Base-by-base conservation (phyloP, 2,797 vertebrate genomes). In the Enteromius viviparus region DNA sequence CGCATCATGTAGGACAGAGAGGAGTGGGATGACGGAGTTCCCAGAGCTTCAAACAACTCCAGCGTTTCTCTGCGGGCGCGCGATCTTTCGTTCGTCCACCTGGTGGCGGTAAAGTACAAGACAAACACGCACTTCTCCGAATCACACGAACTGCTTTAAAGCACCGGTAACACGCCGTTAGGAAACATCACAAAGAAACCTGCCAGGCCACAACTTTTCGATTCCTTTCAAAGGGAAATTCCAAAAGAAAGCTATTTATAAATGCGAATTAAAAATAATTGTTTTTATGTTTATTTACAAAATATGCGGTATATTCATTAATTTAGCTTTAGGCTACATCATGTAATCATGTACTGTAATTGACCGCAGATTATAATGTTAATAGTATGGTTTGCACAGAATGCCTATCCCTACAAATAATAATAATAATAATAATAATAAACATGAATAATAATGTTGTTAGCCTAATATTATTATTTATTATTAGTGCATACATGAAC, bases 51-150 rank as follows among this genome's bases (percentile, higher is more conserved):
- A 34, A 58, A 72, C 17, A 34, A 19, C 77, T 77, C 85, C 45
- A 51, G 4, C 75, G 21, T 74, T 76, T 87, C 84, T 86, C 85
- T 69, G 60, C 26, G 37, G 37, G 34, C 55, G 75, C 76, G 76
- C 84, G 65, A 91, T 94, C 89, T 90, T 66, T 71, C 60, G 0
- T 49, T 85, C 51, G 81, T 60, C 93, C 95, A 94, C 94, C 89
- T 89, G 95, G 94, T 94, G 95, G 94, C 94, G 94, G 90, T 94
- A 95, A 92, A 94, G 93, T 85, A 94, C 93, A 94, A 91, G 93
- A 89, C 93, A 94, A 92, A 85, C 82, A 3, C 23, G 34, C 51
- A 53, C 78, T 82, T 83, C 90, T 89, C 79, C 42, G 8, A 0
- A 1, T 45, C 49, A 23, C 1, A 32, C n/a, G 26, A 34, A n/a